These are phyloP conservation scores for Adrianichthys oophorus DNA, from an alignment of 2,797 vertebrate species.

Conservation along the genomic window DNA sequence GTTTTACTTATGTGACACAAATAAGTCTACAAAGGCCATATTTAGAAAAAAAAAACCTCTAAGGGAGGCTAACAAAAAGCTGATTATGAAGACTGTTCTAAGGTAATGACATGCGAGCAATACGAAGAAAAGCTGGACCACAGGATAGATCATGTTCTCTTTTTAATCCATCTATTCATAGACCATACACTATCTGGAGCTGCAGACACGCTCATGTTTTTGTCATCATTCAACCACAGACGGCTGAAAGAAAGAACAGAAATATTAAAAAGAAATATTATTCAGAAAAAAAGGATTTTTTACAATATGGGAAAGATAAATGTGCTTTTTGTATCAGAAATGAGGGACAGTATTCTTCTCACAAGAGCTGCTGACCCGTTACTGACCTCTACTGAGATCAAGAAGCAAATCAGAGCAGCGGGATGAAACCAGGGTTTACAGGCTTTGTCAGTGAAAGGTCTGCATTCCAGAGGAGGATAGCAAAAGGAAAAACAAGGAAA, in stretches of 20 bases:
- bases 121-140: slow-evolving; percentile 45
- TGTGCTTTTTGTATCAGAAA: not conserved
- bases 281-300: not conserved
- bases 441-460: slow-evolving; percentile 20
- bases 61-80: no score
- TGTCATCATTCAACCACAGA: slow-evolving; percentile 79
- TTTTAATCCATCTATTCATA: slow-evolving; percentile 19
- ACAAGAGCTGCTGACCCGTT: slow-evolving; percentile 6
- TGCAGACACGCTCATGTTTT: slow-evolving; percentile 72
- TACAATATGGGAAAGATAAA: not conserved
- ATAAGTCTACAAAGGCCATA: no score
- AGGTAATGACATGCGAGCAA: slow-evolving; percentile 15
- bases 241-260: not conserved
- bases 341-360: not conserved
- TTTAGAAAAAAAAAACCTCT: no score
- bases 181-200: slow-evolving; percentile 76
- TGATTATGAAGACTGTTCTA: no score
- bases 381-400: slow-evolving; percentile 4
- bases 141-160: slow-evolving; percentile 1
- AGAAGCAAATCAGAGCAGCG: slow-evolving; percentile 11
- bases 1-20: no score
- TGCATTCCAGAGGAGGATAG: not conserved
- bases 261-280: not conserved
- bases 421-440: slow-evolving; percentile 25
- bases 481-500: slow-evolving; percentile 4